Conservation (phyloP, 1,140 invertebrate genomes). For the Zaprionus inermis region DNA sequence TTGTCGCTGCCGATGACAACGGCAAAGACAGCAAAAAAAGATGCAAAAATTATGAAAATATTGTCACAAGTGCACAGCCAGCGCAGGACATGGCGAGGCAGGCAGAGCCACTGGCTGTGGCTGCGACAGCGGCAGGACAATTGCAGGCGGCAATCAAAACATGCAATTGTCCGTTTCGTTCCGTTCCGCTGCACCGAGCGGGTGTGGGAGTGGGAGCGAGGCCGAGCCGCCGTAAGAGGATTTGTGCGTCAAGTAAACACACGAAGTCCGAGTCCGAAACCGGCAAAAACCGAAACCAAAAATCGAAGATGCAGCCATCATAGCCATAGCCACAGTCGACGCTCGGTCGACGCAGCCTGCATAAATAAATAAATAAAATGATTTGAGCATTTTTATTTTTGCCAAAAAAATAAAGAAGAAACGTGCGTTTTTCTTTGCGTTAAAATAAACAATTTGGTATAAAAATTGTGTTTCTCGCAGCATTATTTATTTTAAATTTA, state of each 20-base stretch:
- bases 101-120: constrained; percentile 9
- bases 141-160: constrained; percentile 82
- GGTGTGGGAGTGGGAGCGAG: constrained; percentile 26
- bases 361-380: constrained; percentile 83
- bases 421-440: constrained; percentile 70
- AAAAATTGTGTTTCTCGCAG: constrained; percentile 29
- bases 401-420: constrained; percentile 41
- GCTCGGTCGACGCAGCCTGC: constrained; percentile 58
- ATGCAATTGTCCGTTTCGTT: constrained; percentile 75
- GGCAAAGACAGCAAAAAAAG: constrained; percentile 52
- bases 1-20: constrained; percentile 14
- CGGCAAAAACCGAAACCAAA: constrained; percentile 48
- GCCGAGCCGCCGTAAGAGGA: constrained; percentile 69
- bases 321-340: constrained; percentile 9
- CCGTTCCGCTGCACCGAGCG: constrained; percentile 13
- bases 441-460: constrained; percentile 77
- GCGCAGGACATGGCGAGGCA: constrained; percentile 26
- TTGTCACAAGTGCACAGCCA: constrained; percentile 78
- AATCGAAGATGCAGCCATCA: constrained; percentile 66
- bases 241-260: constrained; percentile 81
- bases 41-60: constrained; percentile 83
- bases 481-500: constrained; percentile 82
- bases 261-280: constrained; percentile 46
- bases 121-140: constrained; percentile 59
- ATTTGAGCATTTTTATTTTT: constrained; percentile 79